phyloP scores from a whole-genome alignment of 2,113 vertebrate genomes.

The Pseudonaja textilis region DNA sequence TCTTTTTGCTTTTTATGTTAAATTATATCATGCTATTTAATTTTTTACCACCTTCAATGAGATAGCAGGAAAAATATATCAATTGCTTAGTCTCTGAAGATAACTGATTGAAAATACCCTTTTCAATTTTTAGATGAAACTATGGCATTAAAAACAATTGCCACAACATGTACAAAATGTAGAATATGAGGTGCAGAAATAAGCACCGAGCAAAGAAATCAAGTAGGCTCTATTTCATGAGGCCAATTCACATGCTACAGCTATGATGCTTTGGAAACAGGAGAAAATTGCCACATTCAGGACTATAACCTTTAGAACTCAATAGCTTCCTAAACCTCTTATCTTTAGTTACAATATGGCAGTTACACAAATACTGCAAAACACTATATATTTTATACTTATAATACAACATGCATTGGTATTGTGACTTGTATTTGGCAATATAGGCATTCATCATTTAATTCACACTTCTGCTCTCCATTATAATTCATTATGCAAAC shows the following conservation, averaged over 20 bases:
- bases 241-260: background rate
- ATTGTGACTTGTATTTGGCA: slow-evolving; percentile 30
- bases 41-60: background rate
- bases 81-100: background rate
- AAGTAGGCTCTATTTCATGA: slow-evolving; percentile 23
- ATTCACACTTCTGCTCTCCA: slow-evolving; percentile 37
- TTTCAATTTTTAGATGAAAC: background rate
- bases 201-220: background rate
- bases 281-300: slow-evolving; percentile 12
- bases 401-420: background rate
- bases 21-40: background rate
- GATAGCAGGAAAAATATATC: background rate
- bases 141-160: background rate
- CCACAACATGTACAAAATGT: background rate
- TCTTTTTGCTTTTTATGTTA: background rate
- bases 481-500: slow-evolving; percentile 46
- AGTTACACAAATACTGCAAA: slow-evolving; percentile 23
- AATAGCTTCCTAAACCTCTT: slow-evolving; percentile 39
- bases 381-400: slow-evolving; percentile 20
- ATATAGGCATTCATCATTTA: slow-evolving; percentile 42
- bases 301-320: slow-evolving; percentile 4
- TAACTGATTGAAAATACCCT: background rate
- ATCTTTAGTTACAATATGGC: slow-evolving; percentile 40
- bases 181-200: background rate
- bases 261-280: background rate